Conservation (phyloP, 2,888 invertebrate species). For the Geotrupes spiniger region DNA sequence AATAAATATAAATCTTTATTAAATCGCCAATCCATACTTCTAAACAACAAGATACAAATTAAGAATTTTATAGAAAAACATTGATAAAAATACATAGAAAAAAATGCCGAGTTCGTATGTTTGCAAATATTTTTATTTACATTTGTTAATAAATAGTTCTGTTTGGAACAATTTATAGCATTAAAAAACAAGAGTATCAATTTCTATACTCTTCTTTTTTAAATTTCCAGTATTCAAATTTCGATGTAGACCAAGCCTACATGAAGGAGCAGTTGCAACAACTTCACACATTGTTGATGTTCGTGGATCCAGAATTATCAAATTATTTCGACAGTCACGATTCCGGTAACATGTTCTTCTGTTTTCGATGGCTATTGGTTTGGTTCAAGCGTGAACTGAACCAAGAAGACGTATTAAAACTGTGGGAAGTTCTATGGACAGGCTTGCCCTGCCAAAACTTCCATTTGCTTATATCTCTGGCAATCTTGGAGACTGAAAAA, state of each 20-base stretch:
- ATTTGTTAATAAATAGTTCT: too few relatives aligned
- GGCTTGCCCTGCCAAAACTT: slow-evolving; percentile 92
- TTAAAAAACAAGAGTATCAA: background rate
- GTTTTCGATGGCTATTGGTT: slow-evolving; percentile 95
- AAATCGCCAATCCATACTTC: too few relatives aligned
- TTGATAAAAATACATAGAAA: too few relatives aligned
- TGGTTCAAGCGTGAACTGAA: slow-evolving; percentile 90
- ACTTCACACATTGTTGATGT: slow-evolving; percentile 75
- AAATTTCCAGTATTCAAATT: slow-evolving; percentile 72
- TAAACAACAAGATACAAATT: too few relatives aligned
- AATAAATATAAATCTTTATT: too few relatives aligned
- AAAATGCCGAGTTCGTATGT: too few relatives aligned
- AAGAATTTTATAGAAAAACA: too few relatives aligned
- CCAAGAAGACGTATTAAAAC: slow-evolving; percentile 78
- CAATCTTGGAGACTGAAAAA: slow-evolving; percentile 89
- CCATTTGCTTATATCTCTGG: slow-evolving; percentile 88
- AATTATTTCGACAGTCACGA: slow-evolving; percentile 84
- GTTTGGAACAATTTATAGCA: too few relatives aligned
- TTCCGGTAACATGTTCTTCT: slow-evolving; percentile 96
- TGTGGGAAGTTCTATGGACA: slow-evolving; percentile 98
- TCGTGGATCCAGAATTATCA: slow-evolving; percentile 81
- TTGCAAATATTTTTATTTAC: too few relatives aligned
- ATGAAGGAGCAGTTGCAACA: slow-evolving; percentile 92
- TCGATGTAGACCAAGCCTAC: slow-evolving; percentile 94
- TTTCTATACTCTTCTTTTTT: background rate